Percentiles rank a stretch among this genome's conserved stretches.
These are phyloP conservation scores for Fregata magnificens DNA, from an alignment of 2,113 vertebrate species.

Conservation along the genomic window DNA sequence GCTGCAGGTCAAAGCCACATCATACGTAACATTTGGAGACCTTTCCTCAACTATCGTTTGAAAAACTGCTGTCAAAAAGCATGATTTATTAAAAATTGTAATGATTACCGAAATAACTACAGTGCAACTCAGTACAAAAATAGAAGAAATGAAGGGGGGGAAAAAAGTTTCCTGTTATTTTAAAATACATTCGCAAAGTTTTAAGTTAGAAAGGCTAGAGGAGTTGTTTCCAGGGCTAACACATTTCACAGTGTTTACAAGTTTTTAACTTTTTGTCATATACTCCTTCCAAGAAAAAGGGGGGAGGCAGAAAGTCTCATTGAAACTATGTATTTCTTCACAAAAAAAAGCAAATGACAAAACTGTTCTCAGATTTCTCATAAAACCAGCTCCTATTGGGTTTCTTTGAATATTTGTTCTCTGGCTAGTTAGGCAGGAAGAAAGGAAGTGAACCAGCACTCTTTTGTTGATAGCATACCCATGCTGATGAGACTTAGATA, in stretches of 20 bases:
- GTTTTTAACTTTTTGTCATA: neutral
- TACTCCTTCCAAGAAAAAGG: neutral
- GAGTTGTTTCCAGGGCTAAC: neutral
- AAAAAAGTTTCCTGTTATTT: neutral
- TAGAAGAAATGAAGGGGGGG: rapidly evolving
- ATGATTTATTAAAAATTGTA: neutral
- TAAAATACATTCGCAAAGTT: neutral
- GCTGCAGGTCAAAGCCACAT: neutral
- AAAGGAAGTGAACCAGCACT: constrained; percentile 2
- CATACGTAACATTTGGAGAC: neutral
- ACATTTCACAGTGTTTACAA: neutral
- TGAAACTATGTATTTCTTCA: neutral
- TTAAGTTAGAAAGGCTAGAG: neutral
- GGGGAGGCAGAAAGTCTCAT: neutral
- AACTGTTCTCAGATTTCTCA: neutral
- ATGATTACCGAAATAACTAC: neutral
- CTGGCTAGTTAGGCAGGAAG: constrained; percentile 5
- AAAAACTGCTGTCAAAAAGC: neutral
- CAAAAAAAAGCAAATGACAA: neutral
- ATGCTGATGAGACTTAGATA: neutral
- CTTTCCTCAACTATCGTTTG: neutral
- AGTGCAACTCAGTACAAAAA: neutral
- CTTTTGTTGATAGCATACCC: neutral
- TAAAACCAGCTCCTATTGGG: neutral
- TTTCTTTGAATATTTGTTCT: constrained; percentile 23